phyloP scores from a whole-genome alignment of 1,140 invertebrate species.

The Drosophila insularis region DNA sequence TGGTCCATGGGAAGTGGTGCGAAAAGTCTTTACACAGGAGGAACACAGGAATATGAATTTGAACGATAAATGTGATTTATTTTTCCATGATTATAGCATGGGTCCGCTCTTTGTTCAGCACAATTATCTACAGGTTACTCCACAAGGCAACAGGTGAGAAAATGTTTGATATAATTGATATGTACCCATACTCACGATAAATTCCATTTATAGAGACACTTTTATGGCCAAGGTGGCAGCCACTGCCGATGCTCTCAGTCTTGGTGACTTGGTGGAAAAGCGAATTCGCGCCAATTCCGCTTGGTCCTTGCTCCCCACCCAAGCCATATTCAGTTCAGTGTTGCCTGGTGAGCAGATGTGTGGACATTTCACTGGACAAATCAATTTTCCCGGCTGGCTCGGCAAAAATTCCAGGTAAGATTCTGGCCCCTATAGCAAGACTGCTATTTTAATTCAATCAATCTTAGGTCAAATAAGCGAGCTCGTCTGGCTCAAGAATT shows the following conservation, averaged over 20 bases:
- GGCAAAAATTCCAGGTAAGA: constrained; percentile 92
- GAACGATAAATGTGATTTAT: constrained; percentile 94
- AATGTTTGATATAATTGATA: not conserved
- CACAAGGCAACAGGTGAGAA: constrained; percentile 86
- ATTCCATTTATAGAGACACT: constrained; percentile 82
- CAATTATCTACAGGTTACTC: constrained; percentile 93
- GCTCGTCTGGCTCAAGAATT: constrained; percentile 92
- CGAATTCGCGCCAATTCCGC: constrained; percentile 89
- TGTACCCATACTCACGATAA: not conserved
- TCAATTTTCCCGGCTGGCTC: constrained; percentile 97
- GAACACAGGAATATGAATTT: constrained; percentile 92
- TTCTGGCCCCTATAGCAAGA: no score
- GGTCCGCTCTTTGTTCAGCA: constrained; percentile 98
- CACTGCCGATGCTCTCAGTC: constrained; percentile 92
- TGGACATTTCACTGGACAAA: constrained; percentile 89
- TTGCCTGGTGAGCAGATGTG: constrained; percentile 93
- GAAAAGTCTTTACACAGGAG: constrained; percentile 93
- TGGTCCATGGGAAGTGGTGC: constrained; percentile 96
- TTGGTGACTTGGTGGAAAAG: constrained; percentile 93
- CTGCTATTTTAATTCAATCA: not conserved
- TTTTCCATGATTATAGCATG: constrained; percentile 98
- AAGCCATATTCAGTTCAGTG: constrained; percentile 95
- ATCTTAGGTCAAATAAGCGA: constrained; percentile 87
- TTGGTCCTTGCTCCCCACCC: constrained; percentile 95
- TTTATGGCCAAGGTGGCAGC: constrained; percentile 88